Evolutionary conservation across 1,140 invertebrate species (phyloP).

Genomic region (Ostrea edulis): DNA sequence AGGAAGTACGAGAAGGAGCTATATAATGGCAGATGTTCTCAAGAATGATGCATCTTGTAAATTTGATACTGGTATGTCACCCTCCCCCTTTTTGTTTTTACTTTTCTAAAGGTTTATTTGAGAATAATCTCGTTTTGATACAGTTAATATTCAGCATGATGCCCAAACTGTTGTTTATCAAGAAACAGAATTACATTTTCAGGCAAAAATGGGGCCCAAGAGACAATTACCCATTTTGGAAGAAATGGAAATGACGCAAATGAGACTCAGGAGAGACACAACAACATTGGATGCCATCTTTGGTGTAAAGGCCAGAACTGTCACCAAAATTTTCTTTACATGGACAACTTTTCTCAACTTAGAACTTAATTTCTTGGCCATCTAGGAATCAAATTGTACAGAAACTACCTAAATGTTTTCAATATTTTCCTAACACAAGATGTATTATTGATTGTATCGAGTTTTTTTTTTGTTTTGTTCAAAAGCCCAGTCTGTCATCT

Average conservation of each 20-base stretch:
- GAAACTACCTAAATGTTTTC: constrained; percentile 26
- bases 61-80: constrained; percentile 34
- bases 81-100: background rate
- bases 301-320: constrained; percentile 1
- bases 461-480: constrained; percentile 45
- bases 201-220: constrained; percentile 25
- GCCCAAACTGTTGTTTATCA: background rate
- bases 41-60: constrained; percentile 39
- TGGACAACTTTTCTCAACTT: constrained; percentile 28
- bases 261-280: constrained; percentile 42
- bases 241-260: constrained; percentile 23
- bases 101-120: too few species aligned
- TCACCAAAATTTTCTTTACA: constrained; percentile 46
- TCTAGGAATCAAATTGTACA: constrained; percentile 15
- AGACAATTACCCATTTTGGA: constrained; percentile 6
- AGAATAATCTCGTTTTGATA: too few species aligned
- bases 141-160: too few species aligned
- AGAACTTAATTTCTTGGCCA: constrained; percentile 34
- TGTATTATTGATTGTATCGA: constrained; percentile 56
- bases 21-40: constrained; percentile 24
- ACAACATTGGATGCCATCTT: constrained; percentile 36
- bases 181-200: background rate
- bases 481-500: constrained; percentile 57
- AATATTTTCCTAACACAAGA: constrained; percentile 39
- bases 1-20: constrained; percentile 11